Evolutionary conservation across 23 tunicate species (phyloP), one percentile per base, ranked within the genome.

Genomic region (Trididemnum clinides): DNA sequence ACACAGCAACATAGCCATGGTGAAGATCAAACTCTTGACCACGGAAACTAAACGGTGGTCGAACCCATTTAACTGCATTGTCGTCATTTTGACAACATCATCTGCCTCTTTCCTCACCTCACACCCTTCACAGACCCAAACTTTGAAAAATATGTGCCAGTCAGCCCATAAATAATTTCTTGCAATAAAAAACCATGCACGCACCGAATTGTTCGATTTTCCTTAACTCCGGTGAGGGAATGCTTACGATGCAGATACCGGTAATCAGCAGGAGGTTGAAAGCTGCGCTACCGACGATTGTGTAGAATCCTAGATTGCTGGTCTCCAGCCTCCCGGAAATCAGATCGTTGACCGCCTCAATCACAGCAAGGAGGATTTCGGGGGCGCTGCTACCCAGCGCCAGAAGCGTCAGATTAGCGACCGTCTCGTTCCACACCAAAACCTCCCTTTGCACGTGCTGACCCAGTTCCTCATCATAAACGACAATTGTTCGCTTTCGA

Each of bases 311-410:
- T 28, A 88, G 51, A 6, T 78, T 85, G 19, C 87, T 85, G 33
- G 34, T 72, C n/a, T 44, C 57, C 7, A 0, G 1, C 39, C 32
- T 2, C 0, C 83, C 87, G 28, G 58, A 31, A 0, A 74, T 33
- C 20, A 88, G 7, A 3, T 82, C 92, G 69, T 75, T 88, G 32
- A 88, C 59, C 25, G 92, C 39, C 31, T 88, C 92, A 32, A 82
- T 85, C 1, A 78, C 85, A 7, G 92, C 70, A 1, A 88, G 77
- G 1, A 88, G 77, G 33, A 88, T 88, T 34, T 88, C 92, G 0
- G 92, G 92, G 26, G 92, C 92, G 31, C 87, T 82, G 83, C 92
- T 88, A 10, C 92, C 92, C 64, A 88, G 82, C 1, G 92, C 92
- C 1, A 88, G 84, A 36, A 88, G 87, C 30, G 92, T 88, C 29